These are phyloP conservation scores for Ciconia maguari DNA, from an alignment of 2,113 vertebrate genomes.

Conservation along the genomic window DNA sequence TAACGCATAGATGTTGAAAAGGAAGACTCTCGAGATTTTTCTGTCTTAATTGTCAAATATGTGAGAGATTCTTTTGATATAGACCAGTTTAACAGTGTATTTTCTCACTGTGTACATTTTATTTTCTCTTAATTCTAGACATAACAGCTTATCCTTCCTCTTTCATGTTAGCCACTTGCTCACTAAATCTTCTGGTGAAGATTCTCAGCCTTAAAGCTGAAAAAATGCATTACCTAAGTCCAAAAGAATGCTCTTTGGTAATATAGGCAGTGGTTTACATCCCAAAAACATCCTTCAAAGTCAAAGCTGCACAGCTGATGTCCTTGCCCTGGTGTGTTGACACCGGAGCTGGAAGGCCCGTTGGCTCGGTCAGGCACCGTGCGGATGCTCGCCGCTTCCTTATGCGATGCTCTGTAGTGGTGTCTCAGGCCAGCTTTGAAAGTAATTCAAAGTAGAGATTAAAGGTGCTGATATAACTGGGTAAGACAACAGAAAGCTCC, in stretches of 20 bases:
- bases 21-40: background rate
- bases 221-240: background rate
- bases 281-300: background rate
- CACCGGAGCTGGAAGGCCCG: background rate
- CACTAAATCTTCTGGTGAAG: background rate
- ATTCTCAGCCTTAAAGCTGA: background rate
- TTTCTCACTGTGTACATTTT: background rate
- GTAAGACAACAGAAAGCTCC: background rate
- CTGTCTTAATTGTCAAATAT: background rate
- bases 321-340: background rate
- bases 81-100: background rate
- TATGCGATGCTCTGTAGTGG: background rate
- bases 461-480: background rate
- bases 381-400: background rate
- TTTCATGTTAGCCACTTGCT: background rate
- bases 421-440: background rate
- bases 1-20: background rate
- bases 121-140: conserved; percentile 19
- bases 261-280: background rate
- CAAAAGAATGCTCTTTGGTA: background rate
- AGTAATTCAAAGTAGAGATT: background rate
- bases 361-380: background rate
- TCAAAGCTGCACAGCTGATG: background rate
- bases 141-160: background rate
- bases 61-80: background rate